Base-by-base conservation (phyloP, 2,797 vertebrate species). In the Tokudaia muenninki region DNA sequence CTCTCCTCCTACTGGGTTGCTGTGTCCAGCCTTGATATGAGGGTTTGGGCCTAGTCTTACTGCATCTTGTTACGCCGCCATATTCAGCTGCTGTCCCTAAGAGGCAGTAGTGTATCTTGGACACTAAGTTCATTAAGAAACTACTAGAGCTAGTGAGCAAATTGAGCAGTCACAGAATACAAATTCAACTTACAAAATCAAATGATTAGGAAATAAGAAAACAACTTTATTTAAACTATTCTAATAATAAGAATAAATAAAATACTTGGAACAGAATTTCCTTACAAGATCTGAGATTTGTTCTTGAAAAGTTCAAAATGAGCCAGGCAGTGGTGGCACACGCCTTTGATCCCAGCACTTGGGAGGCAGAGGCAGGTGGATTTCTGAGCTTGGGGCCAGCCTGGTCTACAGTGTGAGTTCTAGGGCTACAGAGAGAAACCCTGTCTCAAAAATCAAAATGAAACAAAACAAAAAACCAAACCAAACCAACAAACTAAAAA, bases 221-320 rank as follows among this genome's bases (percentile, higher is more conserved):
- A 81, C 8, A 65, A 57, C 34, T 90, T 10, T 34, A 55, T 29
- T 87, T 83, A 94, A 91, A 50, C 65, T 94, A 84, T 41, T 84
- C 22, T 70, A 75, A 79, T 59, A 75, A 79, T 52, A 75, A 61
- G 37, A 90, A 91, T 70, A 90, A 81, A 57, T 70, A 57, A 72
- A 79, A 79, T 67, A 89, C 24, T 44, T 9, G 34, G 16, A 77
- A 81, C 44, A 82, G 34, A 75, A 80, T 92, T 89, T 94, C 74
- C 65, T 70, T 37, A 90, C 74, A 37, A 81, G 10, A 3, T 47
- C 19, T 4, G 84, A 74, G 41, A 92, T 59, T 88, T 77, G 2
- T 87, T 63, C 22, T 3, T 74, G 61, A 50, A 41, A 67, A 59
- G 78, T 86, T 90, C 57, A 59, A 65, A 57, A 11, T 9, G 24